Evolutionary conservation across 2,888 invertebrate species (phyloP), one percentile per base, ranked within the genome.

Genomic region (Dexiosoma caninum): DNA sequence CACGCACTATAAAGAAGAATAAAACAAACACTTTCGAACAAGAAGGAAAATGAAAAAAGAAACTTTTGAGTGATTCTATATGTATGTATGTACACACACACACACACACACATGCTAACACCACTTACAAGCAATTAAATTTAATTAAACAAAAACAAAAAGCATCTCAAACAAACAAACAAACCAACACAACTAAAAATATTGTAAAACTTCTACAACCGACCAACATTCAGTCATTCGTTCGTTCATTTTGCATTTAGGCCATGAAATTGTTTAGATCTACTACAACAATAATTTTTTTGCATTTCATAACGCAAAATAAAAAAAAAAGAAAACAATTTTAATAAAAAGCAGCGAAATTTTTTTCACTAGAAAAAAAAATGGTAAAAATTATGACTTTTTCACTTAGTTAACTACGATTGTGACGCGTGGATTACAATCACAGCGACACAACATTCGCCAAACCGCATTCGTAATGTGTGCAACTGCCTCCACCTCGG

Each of bases 101-200:
- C 53, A 32, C 16, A 32, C 53, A 32, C 21, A 27, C 14, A 37
- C 70, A 53, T 35, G 42, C 27, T 40, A 51, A 60, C 30, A 16
- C 49, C 64, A 74, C 78, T 78, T 78, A 75, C 75, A 78, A 78
- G 75, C 81, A 78, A 81, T 81, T 81, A 75, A 81, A 81, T 81
- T 78, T 78, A 81, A 81, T 78, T 81, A 81, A 78, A 71, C 78
- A 78, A 78, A 81, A 55, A 78, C 74, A 78, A 81, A 81, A 53
- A 70, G 37, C 32, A 44, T 9, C 53, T 35, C 60, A 70, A 40
- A 59, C 55, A 44, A 32, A 40, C 70, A 21, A n/a, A 59, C 55
- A 44, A 32, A 40, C 70, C 16, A n/a, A 69, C 55, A 44, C 37
- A 53, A 60, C 51, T 23, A 30, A 51, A 49, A 64, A 49, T 6